Conservation (phyloP, 2,113 vertebrate genomes). For the Lagopus leucura region DNA sequence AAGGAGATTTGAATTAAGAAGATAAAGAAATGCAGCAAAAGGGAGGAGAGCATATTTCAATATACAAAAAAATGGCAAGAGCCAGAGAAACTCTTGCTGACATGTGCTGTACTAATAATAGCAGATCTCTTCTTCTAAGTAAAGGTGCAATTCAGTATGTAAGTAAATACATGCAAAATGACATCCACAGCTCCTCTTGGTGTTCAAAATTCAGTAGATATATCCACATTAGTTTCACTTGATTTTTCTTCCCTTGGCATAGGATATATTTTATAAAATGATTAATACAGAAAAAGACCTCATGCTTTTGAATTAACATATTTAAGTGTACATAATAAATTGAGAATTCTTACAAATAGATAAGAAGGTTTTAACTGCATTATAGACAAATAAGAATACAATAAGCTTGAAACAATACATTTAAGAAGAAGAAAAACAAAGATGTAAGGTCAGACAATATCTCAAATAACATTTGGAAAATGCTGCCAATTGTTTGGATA, state of each 20-base stretch:
- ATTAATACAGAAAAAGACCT: slow-evolving; percentile 52
- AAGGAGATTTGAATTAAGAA: background rate
- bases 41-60: background rate
- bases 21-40: rapidly evolving
- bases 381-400: slow-evolving; percentile 80
- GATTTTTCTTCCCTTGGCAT: slow-evolving; percentile 8
- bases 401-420: slow-evolving; percentile 83
- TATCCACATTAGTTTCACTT: background rate
- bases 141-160: slow-evolving; percentile 5
- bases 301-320: slow-evolving; percentile 69
- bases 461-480: slow-evolving; percentile 89
- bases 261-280: slow-evolving; percentile 59
- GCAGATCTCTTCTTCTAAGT: background rate
- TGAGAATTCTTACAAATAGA: slow-evolving; percentile 79
- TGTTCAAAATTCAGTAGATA: slow-evolving; percentile 15
- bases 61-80: background rate
- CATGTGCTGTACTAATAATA: background rate
- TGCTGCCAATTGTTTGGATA: slow-evolving; percentile 91
- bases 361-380: slow-evolving; percentile 80
- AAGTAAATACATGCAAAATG: slow-evolving; percentile 34
- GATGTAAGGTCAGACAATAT: slow-evolving; percentile 86
- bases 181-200: background rate
- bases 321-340: slow-evolving; percentile 78
- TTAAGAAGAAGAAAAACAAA: slow-evolving; percentile 84
- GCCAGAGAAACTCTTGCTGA: background rate